Base-by-base conservation (phyloP, 1,140 invertebrate species). In the Bombus waltoni region DNA sequence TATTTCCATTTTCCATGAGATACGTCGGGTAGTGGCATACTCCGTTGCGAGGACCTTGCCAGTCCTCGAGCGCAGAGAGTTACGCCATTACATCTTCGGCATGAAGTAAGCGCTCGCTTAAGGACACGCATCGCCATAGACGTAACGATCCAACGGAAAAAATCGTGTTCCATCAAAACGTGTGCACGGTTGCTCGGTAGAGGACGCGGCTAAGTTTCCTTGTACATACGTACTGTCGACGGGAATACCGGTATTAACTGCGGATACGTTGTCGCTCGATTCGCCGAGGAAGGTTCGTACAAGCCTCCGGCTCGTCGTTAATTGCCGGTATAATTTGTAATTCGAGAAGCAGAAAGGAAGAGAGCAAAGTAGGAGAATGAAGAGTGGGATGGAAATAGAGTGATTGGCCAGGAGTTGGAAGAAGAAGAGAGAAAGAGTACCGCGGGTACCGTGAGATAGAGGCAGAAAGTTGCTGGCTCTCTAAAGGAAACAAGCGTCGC, bases 251-350 rank as follows among this genome's bases (percentile, higher is more conserved):
- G 85, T 88, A 91, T 87, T 81, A 84, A 83, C 81, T 11, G 74
- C 66, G 65, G 79, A 72, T 88, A 83, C 83, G 80, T 83, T 70
- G 82, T 66, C 75, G 70, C 44, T 81, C 73, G 62, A 42, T 80
- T 81, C 74, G 83, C 90, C 89, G 77, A 82, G 89, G 89, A 92
- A 92, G 89, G 91, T 87, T 86, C 86, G 81, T 87, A 89, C 86
- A 85, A 87, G 89, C 87, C 70, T 79, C 78, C 73, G 83, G 81
- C 83, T 88, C 85, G 86, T 92, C 89, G 90, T 92, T 91, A 92
- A 92, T 91, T 91, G 92, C 86, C 80, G 79, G 87, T 87, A 91
- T 92, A 92, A 92, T 92, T 92, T 92, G 91, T 92, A 91, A 92
- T 91, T 92, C 89, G 91, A 92, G 85, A 90, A 47, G 68, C 81